Base-by-base conservation (phyloP, 1,140 invertebrate genomes). In the Pteromalus puparum region DNA sequence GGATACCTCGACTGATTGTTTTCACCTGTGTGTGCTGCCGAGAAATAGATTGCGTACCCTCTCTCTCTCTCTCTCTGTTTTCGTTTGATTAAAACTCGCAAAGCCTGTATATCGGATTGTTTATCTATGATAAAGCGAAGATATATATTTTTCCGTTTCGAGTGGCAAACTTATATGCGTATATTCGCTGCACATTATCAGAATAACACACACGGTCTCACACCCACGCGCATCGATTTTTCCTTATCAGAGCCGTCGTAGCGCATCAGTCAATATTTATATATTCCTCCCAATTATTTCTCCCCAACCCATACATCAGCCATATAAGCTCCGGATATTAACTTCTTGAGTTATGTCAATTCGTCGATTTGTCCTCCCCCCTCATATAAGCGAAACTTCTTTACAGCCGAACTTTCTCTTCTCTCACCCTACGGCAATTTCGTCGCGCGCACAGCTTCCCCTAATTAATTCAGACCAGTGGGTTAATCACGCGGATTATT, bases 341-440 rank as follows among this genome's bases (percentile, higher is more conserved):
- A 70, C 67, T 70, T 70, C 67, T 70, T 26, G 28, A 70, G 67
- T 70, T 70, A 70, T 70, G 21, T 70, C 67, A 26, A 70, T 70
- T 70, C 12, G 24, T 70, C 67, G 26, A 70, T 70, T 70, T 70
- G 67, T 70, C 67, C 67, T 70, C 24, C 65, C 65, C 67, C 67
- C 67, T 13, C 13, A 2, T 28, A 28, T 13, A 70, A 24, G 28
- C 24, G 28, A 70, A 70, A 70, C 67, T 28, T 70, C 67, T 28
- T 26, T 26, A 15, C 24, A 28, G 12, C 24, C 26, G 10, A 26
- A 70, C 67, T 70, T 70, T 70, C 15, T 4, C 53, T 53, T n/a
- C 21, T n/a, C 18, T 61, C 53, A 6, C 13, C 46, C 46, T 48
- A 18, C 10, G 4, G 53, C 18, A 61, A 61, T 61, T 61, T 61